Evolutionary conservation across 1,140 invertebrate species (phyloP).

Genomic region (Cecropterus lyciades): DNA sequence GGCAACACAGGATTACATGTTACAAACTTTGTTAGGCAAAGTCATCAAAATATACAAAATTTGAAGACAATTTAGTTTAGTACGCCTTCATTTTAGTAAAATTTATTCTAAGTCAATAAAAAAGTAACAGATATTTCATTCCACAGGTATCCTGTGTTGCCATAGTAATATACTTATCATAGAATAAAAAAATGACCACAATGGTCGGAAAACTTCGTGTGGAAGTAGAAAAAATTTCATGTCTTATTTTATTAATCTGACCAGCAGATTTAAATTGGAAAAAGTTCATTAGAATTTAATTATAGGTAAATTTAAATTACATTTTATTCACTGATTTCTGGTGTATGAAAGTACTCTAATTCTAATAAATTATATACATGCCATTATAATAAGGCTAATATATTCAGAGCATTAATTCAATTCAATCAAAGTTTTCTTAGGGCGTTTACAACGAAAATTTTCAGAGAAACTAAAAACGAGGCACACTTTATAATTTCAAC

Average conservation of each 20-base stretch:
- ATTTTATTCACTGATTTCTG: background rate
- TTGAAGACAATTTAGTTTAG: too few species aligned
- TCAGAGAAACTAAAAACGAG: too few species aligned
- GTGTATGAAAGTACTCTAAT: background rate
- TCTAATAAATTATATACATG: conserved; percentile 3
- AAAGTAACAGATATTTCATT: background rate
- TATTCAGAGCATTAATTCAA: background rate
- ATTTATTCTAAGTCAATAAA: too few species aligned
- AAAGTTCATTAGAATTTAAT: conserved; percentile 7
- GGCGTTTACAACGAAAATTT: too few species aligned
- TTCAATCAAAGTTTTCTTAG: too few species aligned
- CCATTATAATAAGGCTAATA: background rate
- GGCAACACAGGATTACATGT: background rate
- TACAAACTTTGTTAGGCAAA: background rate
- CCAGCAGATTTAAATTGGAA: conserved; percentile 56
- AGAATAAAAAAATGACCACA: conserved; percentile 37
- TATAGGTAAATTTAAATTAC: conserved; percentile 14
- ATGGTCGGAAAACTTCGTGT: conserved; percentile 59
- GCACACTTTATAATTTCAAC: too few species aligned
- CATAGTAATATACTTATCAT: conserved; percentile 6
- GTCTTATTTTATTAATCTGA: conserved; percentile 52
- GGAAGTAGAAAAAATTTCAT: conserved; percentile 56
- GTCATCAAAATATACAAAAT: too few species aligned
- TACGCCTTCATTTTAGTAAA: too few species aligned
- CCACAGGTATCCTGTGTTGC: background rate